Evolutionary conservation across 2,113 vertebrate genomes (phyloP).

Genomic region (Cinclus mexicanus): DNA sequence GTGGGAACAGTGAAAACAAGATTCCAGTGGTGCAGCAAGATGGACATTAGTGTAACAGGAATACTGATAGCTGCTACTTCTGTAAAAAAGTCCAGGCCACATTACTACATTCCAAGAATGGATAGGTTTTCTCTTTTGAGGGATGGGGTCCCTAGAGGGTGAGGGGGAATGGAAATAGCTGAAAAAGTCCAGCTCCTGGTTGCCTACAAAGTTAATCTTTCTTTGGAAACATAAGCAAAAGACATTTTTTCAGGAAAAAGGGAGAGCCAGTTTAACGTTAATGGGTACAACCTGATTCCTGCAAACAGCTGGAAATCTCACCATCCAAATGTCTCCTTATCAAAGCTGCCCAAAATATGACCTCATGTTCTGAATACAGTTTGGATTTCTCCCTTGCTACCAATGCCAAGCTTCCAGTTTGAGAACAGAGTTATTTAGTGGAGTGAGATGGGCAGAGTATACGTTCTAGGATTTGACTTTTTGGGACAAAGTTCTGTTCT

Average conservation of each 20-base stretch:
- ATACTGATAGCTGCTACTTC: background rate
- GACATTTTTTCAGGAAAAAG: background rate
- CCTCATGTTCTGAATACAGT: background rate
- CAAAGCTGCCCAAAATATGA: background rate
- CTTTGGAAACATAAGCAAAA: background rate
- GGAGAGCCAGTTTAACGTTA: rapidly evolving
- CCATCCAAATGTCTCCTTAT: background rate
- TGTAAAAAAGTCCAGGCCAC: background rate
- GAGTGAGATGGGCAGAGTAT: background rate
- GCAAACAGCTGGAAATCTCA: background rate
- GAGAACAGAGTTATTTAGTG: background rate
- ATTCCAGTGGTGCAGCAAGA: background rate
- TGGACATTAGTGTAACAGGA: background rate
- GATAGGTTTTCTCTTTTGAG: background rate
- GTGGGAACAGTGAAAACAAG: background rate
- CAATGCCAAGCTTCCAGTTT: background rate
- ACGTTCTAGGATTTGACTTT: background rate
- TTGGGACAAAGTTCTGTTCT: background rate
- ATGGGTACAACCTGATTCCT: background rate
- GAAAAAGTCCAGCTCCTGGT: background rate
- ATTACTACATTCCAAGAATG: background rate
- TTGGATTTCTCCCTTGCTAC: background rate
- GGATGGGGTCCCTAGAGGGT: rapidly evolving
- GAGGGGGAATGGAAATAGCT: background rate
- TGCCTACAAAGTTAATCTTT: background rate